phyloP scores from a whole-genome alignment of 2,113 vertebrate genomes.

The Callorhinus ursinus region DNA sequence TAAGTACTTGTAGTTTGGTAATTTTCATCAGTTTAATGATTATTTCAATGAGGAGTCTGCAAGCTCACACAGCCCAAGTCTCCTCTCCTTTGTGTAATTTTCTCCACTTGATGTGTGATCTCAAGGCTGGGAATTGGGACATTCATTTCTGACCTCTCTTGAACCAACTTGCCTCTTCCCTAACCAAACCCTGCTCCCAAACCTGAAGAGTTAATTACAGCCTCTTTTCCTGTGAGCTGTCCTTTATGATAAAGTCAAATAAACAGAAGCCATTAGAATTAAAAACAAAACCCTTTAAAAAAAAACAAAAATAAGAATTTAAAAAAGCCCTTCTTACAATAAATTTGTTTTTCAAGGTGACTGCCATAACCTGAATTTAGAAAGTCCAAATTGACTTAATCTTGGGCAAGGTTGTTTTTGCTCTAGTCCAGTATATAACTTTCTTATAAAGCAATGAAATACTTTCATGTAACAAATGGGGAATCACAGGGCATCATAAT shows the following conservation, averaged over 20 bases:
- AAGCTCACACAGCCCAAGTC: neutral
- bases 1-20: neutral
- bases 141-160: neutral
- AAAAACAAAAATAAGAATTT: neutral
- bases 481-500: neutral
- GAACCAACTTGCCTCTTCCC: neutral
- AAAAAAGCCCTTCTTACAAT: neutral
- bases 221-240: neutral
- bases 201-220: neutral
- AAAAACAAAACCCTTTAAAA: neutral
- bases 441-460: neutral
- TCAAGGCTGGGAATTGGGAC: neutral
- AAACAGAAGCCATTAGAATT: neutral
- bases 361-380: neutral
- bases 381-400: neutral
- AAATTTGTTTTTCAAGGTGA: neutral
- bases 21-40: neutral
- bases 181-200: neutral
- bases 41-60: neutral
- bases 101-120: neutral
- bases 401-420: neutral
- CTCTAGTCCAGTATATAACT: neutral
- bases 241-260: neutral
- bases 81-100: neutral
- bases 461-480: neutral